phyloP scores from a whole-genome alignment of 1,140 invertebrate genomes.

The Muscidifurax raptorellus region DNA sequence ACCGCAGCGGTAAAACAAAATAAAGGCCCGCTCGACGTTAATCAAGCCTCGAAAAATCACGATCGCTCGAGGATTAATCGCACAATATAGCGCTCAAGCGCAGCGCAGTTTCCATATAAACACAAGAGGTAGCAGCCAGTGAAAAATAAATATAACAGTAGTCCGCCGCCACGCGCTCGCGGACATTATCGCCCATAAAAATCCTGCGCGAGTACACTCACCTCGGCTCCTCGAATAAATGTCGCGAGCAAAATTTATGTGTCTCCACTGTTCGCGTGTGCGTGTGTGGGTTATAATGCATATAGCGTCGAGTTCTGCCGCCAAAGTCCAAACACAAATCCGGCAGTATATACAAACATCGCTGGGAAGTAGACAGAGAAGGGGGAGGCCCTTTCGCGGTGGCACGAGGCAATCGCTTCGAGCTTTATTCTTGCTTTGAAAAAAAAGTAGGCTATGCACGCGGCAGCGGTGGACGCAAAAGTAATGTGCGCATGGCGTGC shows the following conservation, averaged over 20 bases:
- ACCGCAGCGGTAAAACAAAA: too few species aligned
- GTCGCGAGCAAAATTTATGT: not conserved
- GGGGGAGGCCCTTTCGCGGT: not conserved
- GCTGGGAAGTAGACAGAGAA: too few species aligned
- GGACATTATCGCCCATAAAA: not conserved
- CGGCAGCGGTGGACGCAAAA: not conserved
- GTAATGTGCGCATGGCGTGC: conserved; percentile 41
- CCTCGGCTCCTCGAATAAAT: not conserved
- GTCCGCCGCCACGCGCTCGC: too few species aligned
- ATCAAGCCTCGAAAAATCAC: too few species aligned
- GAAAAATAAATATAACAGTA: not conserved
- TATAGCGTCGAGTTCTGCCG: too few species aligned
- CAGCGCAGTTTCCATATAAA: not conserved
- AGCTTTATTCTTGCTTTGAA: not conserved
- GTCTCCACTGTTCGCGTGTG: not conserved
- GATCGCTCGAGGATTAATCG: too few species aligned
- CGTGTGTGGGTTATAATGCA: not conserved
- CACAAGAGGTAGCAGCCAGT: not conserved
- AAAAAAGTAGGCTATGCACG: too few species aligned
- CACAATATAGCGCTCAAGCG: too few species aligned
- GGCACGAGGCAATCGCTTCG: not conserved
- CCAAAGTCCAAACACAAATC: not conserved
- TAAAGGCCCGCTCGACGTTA: too few species aligned
- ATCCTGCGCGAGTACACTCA: not conserved
- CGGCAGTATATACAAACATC: not conserved